phyloP scores from a whole-genome alignment of 1,140 invertebrate genomes.

The Aethina tumida region DNA sequence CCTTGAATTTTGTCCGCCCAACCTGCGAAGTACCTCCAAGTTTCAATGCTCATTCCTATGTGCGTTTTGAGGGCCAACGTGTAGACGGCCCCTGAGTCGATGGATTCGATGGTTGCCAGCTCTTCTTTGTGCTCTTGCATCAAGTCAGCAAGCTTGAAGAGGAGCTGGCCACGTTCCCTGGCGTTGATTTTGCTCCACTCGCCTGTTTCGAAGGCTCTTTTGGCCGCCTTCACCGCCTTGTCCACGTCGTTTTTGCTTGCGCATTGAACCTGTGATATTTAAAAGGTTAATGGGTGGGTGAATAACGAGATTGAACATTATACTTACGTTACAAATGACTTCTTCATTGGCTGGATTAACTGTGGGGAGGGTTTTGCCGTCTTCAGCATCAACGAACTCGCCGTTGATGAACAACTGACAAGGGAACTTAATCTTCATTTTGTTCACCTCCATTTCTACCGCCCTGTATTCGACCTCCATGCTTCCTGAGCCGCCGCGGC shows the following conservation, averaged over 20 bases:
- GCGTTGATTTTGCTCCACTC: constrained; percentile 83
- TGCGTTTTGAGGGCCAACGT: constrained; percentile 91
- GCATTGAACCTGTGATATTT: constrained; percentile 61
- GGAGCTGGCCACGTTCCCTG: constrained; percentile 63
- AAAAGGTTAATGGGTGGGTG: constrained; percentile 1
- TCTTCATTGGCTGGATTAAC: constrained; percentile 83
- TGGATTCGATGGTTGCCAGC: constrained; percentile 81
- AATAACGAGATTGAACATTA: too few species aligned
- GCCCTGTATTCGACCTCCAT: constrained; percentile 56
- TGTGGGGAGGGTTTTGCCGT: constrained; percentile 50
- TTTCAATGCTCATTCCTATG: constrained; percentile 88
- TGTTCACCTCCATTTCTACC: constrained; percentile 70
- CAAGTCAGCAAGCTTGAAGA: constrained; percentile 78
- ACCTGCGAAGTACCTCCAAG: constrained; percentile 86
- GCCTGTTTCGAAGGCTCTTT: constrained; percentile 77
- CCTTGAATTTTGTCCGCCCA: constrained; percentile 95
- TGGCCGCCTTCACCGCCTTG: constrained; percentile 74
- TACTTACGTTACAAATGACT: constrained; percentile 56
- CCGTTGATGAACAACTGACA: constrained; percentile 88
- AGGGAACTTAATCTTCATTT: constrained; percentile 74
- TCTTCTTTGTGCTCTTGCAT: constrained; percentile 93
- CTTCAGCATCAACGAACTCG: constrained; percentile 72
- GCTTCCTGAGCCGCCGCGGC: constrained; percentile 45
- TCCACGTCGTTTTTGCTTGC: constrained; percentile 75
- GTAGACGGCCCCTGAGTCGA: constrained; percentile 93